phyloP scores from a whole-genome alignment of 2,113 vertebrate genomes.

The Balaeniceps rex region DNA sequence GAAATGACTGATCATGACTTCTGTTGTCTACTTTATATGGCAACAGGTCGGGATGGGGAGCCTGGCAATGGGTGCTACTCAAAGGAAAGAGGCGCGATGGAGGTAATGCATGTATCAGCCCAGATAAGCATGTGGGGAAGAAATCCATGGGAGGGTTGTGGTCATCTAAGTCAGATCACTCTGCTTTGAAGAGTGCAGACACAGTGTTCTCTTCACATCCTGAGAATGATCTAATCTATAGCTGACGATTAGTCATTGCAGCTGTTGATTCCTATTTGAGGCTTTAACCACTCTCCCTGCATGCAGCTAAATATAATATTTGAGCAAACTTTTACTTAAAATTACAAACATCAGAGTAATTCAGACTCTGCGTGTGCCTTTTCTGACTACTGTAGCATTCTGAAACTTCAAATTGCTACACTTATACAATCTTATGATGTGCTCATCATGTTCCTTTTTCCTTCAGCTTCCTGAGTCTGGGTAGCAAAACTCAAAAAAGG shows the following conservation, averaged over 20 bases:
- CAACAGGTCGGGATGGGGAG: background rate
- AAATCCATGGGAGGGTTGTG: background rate
- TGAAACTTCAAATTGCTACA: background rate
- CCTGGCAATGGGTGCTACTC: background rate
- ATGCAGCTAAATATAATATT: background rate
- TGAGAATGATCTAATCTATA: background rate
- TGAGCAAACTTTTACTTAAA: background rate
- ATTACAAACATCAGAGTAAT: background rate
- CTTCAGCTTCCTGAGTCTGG: background rate
- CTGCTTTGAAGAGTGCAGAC: background rate
- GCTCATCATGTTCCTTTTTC: background rate
- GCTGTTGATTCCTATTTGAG: background rate
- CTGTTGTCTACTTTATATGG: background rate
- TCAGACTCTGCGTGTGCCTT: background rate
- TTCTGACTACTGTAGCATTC: background rate
- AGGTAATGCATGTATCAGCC: background rate
- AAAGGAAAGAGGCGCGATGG: background rate
- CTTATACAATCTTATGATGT: background rate
- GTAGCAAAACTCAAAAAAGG: background rate
- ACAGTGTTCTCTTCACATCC: background rate
- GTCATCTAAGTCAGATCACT: background rate
- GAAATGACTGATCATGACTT: background rate
- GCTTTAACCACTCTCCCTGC: background rate
- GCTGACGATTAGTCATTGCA: background rate
- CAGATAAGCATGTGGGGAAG: background rate